Evolutionary conservation across 2,888 invertebrate genomes (phyloP).

Genomic region (Hymenopus coronatus): DNA sequence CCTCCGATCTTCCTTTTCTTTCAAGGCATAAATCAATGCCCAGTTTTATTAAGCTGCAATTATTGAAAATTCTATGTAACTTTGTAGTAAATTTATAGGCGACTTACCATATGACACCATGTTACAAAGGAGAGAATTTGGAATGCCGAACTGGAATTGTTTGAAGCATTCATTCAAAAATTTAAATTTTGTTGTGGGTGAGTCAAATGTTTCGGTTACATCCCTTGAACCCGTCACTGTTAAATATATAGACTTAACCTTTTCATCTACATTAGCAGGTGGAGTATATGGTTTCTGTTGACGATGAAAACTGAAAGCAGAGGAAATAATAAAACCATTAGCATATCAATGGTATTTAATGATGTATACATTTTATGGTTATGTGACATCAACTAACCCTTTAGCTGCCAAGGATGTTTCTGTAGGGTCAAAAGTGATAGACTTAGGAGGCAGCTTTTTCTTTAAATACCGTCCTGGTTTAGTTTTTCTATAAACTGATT

Average conservation of each 20-base stretch:
- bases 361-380: neutral
- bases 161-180: constrained; percentile 67
- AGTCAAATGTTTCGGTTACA: constrained; percentile 46
- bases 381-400: constrained; percentile 53
- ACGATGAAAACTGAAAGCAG: constrained; percentile 67
- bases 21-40: too few species aligned
- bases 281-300: constrained; percentile 73
- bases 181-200: constrained; percentile 57
- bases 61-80: neutral
- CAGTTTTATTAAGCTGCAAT: too few species aligned
- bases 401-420: constrained; percentile 65
- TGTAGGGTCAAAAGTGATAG: constrained; percentile 48
- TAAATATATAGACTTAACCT: constrained; percentile 60
- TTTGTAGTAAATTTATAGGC: neutral
- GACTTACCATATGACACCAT: constrained; percentile 66
- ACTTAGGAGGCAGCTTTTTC: neutral
- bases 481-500: neutral
- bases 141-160: constrained; percentile 72
- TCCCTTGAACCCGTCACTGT: constrained; percentile 43
- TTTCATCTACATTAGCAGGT: constrained; percentile 60
- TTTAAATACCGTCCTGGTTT: neutral
- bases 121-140: constrained; percentile 76
- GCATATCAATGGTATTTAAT: too few species aligned
- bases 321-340: constrained; percentile 7
- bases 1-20: too few species aligned